Conservation (phyloP, 2,888 invertebrate species). For the Synanthedon vespiformis region DNA sequence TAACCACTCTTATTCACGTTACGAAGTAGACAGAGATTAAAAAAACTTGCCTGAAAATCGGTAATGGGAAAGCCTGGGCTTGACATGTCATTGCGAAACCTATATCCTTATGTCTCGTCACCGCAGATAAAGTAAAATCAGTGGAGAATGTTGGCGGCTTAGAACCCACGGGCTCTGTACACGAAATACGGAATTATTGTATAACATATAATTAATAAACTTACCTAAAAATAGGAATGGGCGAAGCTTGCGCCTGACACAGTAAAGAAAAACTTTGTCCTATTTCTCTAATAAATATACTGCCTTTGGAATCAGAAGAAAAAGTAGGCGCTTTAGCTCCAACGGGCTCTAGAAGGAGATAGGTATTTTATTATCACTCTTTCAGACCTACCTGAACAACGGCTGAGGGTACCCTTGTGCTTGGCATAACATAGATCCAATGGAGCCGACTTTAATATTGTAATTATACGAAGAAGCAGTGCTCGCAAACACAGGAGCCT, state of each 20-base stretch:
- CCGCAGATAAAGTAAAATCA: constrained; percentile 71
- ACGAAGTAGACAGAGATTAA: background rate
- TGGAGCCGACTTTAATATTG: constrained; percentile 41
- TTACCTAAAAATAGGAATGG: constrained; percentile 76
- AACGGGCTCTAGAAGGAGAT: constrained; percentile 66
- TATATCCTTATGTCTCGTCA: constrained; percentile 66
- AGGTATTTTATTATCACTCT: background rate
- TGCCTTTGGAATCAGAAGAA: constrained; percentile 73
- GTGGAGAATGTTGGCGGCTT: constrained; percentile 72
- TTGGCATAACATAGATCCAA: constrained; percentile 66
- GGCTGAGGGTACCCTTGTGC: constrained; percentile 75
- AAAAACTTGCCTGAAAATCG: constrained; percentile 75
- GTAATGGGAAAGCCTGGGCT: constrained; percentile 78
- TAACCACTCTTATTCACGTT: background rate
- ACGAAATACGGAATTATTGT: constrained; percentile 19
- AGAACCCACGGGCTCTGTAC: constrained; percentile 72
- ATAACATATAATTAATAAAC: constrained; percentile 15
- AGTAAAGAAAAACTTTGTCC: constrained; percentile 72
- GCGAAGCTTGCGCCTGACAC: constrained; percentile 74
- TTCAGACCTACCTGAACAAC: constrained; percentile 72
- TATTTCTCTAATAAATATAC: constrained; percentile 70
- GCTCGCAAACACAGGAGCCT: constrained; percentile 63
- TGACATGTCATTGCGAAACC: constrained; percentile 76
- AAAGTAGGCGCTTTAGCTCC: constrained; percentile 74
- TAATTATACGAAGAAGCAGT: constrained; percentile 64